A percentile compares a stretch with the other conserved stretches of the same genome.
Conservation (phyloP, 2,888 invertebrate species). For the Embidobia sp. region DNA sequence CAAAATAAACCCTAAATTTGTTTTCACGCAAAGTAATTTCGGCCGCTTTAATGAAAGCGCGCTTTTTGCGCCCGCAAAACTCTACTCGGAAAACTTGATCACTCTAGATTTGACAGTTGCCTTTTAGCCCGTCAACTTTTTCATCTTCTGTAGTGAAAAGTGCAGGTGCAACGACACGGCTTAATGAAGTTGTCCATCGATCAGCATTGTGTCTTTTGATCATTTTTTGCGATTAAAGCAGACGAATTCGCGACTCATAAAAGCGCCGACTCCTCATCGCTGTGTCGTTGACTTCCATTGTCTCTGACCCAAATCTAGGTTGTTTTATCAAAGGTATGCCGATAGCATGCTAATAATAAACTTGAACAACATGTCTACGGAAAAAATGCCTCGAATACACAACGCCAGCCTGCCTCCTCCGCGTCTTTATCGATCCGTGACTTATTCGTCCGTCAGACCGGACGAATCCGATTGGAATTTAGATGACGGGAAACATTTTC, state of each 20-base stretch:
- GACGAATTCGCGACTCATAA: conserved; percentile 46
- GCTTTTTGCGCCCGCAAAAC: too few species aligned
- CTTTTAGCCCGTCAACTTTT: conserved; percentile 35
- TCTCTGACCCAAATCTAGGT: conserved; percentile 63
- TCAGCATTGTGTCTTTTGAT: conserved; percentile 50
- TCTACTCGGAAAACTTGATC: too few species aligned
- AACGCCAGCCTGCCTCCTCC: conserved; percentile 25
- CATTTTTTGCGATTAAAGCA: conserved; percentile 53
- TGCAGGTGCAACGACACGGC: conserved; percentile 33
- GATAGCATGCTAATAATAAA: conserved; percentile 60
- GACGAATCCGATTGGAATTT: conserved; percentile 27
- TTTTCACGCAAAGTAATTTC: too few species aligned
- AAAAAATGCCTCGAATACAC: conserved; percentile 45
- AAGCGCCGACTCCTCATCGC: conserved; percentile 59
- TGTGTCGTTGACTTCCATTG: conserved; percentile 63
- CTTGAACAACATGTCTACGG: conserved; percentile 45
- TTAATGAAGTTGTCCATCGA: conserved; percentile 48
- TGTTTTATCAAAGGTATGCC: conserved; percentile 58
- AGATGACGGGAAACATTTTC: conserved; percentile 36
- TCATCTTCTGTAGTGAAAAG: conserved; percentile 34
- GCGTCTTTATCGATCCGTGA: conserved; percentile 53
- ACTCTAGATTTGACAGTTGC: too few species aligned
- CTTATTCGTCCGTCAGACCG: conserved; percentile 37
- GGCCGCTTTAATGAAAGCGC: too few species aligned
- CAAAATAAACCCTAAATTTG: too few species aligned